These are phyloP conservation scores for Drosophila hydei DNA, from an alignment of 1,140 invertebrate genomes.

Conservation along the genomic window DNA sequence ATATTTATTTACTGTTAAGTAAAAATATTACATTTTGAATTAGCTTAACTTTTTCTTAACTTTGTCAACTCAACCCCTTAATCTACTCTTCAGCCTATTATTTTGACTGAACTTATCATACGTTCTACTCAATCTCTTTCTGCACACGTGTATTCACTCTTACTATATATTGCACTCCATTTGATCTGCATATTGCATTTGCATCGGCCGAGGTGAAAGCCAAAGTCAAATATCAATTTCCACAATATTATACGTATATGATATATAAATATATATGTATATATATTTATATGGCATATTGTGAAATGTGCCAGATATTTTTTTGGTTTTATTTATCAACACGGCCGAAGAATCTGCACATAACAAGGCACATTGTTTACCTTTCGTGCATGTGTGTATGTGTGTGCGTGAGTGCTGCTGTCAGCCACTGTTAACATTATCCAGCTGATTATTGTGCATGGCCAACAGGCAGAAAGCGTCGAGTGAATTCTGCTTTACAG, in stretches of 20 bases:
- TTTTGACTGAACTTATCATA: no score
- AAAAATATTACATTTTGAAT: no score
- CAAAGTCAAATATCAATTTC: neutral
- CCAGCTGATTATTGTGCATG: constrained; percentile 74
- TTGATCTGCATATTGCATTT: neutral
- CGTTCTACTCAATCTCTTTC: no score
- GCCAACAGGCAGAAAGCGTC: constrained; percentile 39
- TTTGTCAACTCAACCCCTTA: no score
- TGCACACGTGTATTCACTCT: no score
- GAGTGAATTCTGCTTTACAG: constrained; percentile 24
- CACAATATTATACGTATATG: neutral
- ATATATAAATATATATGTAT: neutral
- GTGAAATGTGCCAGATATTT: constrained; percentile 14
- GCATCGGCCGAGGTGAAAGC: neutral
- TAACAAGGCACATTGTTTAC: constrained; percentile 8
- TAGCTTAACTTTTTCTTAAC: no score
- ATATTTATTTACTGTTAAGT: no score
- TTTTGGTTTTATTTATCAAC: constrained; percentile 29
- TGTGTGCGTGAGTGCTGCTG: constrained; percentile 22
- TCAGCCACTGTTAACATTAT: constrained; percentile 67
- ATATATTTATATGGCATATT: neutral
- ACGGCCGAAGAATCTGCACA: constrained; percentile 32
- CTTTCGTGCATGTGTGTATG: neutral
- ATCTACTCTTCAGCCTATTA: no score
- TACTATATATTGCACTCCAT: neutral